These are phyloP conservation scores for Caenorhabditis afra DNA, from an alignment of 2,888 invertebrate genomes.

Conservation along the genomic window DNA sequence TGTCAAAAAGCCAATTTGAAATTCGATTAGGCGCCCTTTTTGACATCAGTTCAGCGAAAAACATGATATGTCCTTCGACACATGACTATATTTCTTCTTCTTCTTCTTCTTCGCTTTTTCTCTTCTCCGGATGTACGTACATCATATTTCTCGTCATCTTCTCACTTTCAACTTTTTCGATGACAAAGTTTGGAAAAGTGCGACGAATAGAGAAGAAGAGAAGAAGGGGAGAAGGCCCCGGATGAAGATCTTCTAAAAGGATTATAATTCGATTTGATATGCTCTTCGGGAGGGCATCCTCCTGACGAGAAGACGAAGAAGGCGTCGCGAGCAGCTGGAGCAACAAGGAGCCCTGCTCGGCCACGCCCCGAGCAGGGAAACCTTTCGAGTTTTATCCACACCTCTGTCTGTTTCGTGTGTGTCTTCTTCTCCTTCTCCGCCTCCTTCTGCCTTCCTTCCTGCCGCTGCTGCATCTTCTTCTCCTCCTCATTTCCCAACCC, in stretches of 20 bases:
- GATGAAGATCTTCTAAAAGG: conserved; percentile 61
- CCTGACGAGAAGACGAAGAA: conserved; percentile 45
- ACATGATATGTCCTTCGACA: background rate
- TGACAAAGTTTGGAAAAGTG: conserved; percentile 31
- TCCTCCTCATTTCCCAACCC: background rate
- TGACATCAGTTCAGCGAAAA: conserved; percentile 9
- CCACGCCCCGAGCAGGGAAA: conserved; percentile 54
- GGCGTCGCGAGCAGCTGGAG: background rate
- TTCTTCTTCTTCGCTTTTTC: conserved; percentile 2
- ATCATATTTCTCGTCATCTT: conserved; percentile 13
- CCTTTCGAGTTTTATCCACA: conserved; percentile 55
- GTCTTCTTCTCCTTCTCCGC: conserved; percentile 9
- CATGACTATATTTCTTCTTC: conserved; percentile 6
- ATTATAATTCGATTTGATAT: conserved; percentile 61
- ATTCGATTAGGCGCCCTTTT: background rate
- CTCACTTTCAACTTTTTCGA: conserved; percentile 26
- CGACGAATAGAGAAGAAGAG: conserved; percentile 24
- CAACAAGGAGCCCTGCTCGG: conserved; percentile 38
- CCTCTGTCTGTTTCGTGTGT: conserved; percentile 53
- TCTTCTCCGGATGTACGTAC: background rate
- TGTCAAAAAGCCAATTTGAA: no score
- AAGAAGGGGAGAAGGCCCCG: conserved; percentile 29
- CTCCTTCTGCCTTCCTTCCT: background rate
- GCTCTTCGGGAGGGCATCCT: conserved; percentile 56
- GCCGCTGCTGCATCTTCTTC: background rate